Base-by-base conservation (phyloP, 2,888 invertebrate genomes). In the Notodonta dromedarius region DNA sequence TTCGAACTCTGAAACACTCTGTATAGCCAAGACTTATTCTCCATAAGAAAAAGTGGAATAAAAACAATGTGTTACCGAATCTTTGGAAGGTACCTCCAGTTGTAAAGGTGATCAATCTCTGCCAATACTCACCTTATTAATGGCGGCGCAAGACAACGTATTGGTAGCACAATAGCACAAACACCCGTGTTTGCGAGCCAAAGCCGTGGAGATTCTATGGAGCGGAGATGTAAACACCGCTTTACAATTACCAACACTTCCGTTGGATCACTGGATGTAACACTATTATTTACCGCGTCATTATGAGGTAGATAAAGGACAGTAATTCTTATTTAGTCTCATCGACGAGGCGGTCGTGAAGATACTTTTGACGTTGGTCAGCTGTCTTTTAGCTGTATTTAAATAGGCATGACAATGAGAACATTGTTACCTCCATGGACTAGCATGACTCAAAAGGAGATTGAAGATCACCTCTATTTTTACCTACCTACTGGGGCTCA, bases 151-250 rank as follows among this genome's bases (percentile, higher is more conserved):
- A 79, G 73, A 74, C 73, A 75, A 73, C 71, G 75, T 73, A 74
- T 75, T 77, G 73, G 61, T 60, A 72, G 69, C 73, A 82, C 70
- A 72, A 74, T 60, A 72, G 69, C 73, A 82, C 69, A 72, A 74
- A 79, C 75, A 77, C 70, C 78, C 79, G 78, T 84, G 86, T 84
- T 86, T 82, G 80, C 67, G 67, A 67, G 74, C 79, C 76, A 78
- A 77, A 77, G 81, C 83, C 78, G 77, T 79, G 78, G 76, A 78
- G 79, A 69, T 77, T 78, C 76, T 83, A 79, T 75, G 84, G 86
- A 84, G 84, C 82, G 72, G 78, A 70, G 83, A 78, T 88, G 87
- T 89, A 84, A 84, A 88, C 86, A 85, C 74, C 65, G 81, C 83
- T 82, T 84, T 85, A 86, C 76, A 78, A 76, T 79, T 39, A 14